phyloP scores from a whole-genome alignment of 2,797 vertebrate species.

The Remorina albescens region DNA sequence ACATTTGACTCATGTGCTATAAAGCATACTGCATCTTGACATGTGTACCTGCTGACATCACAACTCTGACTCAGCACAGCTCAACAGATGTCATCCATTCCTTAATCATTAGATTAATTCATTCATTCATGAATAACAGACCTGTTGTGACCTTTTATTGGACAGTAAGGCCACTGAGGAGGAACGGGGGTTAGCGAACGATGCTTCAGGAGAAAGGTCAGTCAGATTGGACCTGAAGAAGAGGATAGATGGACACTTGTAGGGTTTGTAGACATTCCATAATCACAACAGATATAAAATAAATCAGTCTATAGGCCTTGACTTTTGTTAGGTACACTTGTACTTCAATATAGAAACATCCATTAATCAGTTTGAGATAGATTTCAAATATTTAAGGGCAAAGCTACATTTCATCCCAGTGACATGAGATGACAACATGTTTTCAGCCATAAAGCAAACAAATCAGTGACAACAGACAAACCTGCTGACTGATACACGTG shows the following conservation, averaged over 20 bases:
- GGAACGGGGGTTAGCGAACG: background rate
- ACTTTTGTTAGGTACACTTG: background rate
- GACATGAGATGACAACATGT: background rate
- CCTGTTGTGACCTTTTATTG: slow-evolving; percentile 24
- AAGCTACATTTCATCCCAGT: background rate
- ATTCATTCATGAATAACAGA: slow-evolving; percentile 29
- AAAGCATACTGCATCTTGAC: background rate
- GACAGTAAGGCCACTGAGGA: background rate
- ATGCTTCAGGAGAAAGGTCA: slow-evolving; percentile 10
- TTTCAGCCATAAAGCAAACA: background rate
- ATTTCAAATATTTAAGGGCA: background rate
- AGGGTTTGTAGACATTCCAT: background rate
- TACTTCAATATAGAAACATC: background rate
- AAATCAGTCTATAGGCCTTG: background rate
- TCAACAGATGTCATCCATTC: slow-evolving; percentile 5
- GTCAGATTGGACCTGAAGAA: background rate
- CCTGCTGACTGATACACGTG: background rate
- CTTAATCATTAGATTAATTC: slow-evolving; percentile 39
- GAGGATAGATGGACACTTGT: background rate
- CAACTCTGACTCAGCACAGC: background rate
- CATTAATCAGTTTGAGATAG: background rate
- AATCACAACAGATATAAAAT: background rate
- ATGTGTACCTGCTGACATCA: background rate
- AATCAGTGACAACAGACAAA: background rate
- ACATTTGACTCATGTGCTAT: background rate